Percentiles rank a stretch among this genome's conserved stretches.
phyloP scores from a whole-genome alignment of 2,888 invertebrate species.

The Eupithecia pulchellata region DNA sequence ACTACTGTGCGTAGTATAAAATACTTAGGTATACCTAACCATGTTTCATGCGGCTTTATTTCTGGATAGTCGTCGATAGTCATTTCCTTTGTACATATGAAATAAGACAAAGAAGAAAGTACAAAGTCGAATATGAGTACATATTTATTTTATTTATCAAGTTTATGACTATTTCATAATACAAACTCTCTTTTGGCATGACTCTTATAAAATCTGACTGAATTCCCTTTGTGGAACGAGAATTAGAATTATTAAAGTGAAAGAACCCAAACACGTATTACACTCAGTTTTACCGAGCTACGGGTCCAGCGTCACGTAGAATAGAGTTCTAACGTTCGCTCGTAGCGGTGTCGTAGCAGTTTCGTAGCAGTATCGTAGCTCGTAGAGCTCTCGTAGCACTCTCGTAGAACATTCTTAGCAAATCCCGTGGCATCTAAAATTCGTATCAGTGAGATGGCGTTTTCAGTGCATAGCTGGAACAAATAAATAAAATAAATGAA shows the following conservation, averaged over 20 bases:
- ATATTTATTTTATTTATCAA: too few species aligned
- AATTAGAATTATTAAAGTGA: neutral
- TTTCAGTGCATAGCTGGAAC: too few species aligned
- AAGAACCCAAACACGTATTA: constrained; percentile 1
- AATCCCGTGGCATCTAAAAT: neutral
- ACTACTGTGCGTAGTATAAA: too few species aligned
- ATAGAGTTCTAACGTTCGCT: neutral
- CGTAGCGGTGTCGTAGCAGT: neutral
- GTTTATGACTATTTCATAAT: too few species aligned
- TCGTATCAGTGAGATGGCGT: neutral
- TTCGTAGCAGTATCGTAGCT: neutral
- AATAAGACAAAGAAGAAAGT: too few species aligned
- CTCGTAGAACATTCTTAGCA: neutral
- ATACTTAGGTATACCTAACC: too few species aligned
- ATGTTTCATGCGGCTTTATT: too few species aligned
- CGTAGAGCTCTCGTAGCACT: neutral
- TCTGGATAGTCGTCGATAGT: too few species aligned
- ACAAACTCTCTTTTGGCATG: too few species aligned
- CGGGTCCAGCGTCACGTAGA: neutral
- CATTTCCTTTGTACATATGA: too few species aligned
- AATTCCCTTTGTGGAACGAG: neutral
- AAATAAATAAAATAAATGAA: too few species aligned
- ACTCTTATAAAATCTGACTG: neutral
- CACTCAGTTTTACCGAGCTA: neutral
- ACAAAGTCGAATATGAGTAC: too few species aligned